These are phyloP conservation scores for Dasyurus viverrinus DNA, from an alignment of 2,113 vertebrate species.

Conservation along the genomic window DNA sequence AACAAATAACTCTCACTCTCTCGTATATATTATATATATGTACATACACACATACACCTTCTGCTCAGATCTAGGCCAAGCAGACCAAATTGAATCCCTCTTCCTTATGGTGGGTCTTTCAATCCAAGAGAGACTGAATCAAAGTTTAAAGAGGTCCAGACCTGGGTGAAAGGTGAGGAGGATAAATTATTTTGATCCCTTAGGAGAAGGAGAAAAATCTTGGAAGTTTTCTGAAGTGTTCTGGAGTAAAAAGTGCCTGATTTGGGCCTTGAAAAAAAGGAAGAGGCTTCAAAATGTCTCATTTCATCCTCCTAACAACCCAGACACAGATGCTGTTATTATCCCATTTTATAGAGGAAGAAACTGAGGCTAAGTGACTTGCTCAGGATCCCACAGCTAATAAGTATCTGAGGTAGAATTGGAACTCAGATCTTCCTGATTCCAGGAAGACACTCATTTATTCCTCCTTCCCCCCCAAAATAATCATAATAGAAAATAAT, in stretches of 20 bases:
- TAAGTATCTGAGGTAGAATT: background rate
- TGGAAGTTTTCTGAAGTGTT: background rate
- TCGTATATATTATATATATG: no score
- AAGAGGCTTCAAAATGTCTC: background rate
- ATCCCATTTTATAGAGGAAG: background rate
- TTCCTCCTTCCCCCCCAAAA: no score
- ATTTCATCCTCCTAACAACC: background rate
- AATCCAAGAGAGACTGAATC: background rate
- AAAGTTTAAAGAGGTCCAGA: background rate
- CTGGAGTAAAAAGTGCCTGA: background rate
- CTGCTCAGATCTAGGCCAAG: background rate
- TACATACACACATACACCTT: no score
- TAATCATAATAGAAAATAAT: no score
- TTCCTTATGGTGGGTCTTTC: background rate
- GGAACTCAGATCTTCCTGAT: background rate
- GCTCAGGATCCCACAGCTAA: background rate
- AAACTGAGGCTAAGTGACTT: background rate
- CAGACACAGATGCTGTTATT: background rate
- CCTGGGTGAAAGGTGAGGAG: background rate
- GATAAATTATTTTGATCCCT: background rate
- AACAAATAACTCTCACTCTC: no score
- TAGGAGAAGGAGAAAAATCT: background rate
- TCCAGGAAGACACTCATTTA: background rate
- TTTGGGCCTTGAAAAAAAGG: background rate
- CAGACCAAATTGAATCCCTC: background rate